These are phyloP conservation scores for Lepeophtheirus nordmannii DNA, from an alignment of 2,888 invertebrate species.

Conservation along the genomic window DNA sequence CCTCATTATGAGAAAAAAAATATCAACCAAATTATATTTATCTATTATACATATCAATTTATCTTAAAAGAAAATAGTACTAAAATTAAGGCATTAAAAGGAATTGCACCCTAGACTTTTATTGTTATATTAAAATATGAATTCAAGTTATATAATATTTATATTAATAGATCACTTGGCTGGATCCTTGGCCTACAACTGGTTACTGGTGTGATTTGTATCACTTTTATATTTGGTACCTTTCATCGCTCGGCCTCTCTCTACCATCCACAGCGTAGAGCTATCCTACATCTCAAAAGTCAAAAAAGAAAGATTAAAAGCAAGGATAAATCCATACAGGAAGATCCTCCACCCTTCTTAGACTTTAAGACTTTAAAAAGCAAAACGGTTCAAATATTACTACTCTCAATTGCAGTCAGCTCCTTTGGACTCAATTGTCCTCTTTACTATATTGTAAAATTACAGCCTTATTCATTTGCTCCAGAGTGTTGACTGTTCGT, in stretches of 20 bases:
- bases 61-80: too few relatives aligned
- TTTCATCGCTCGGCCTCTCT: conserved; percentile 74
- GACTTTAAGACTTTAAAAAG: conserved; percentile 68
- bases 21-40: too few relatives aligned
- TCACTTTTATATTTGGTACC: conserved; percentile 67
- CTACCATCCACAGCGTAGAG: conserved; percentile 70
- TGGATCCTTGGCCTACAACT: conserved; percentile 71
- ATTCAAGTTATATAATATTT: too few relatives aligned
- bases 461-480: neutral
- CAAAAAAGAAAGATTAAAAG: conserved; percentile 58
- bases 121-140: too few relatives aligned
- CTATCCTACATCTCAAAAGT: conserved; percentile 71
- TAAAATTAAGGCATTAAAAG: too few relatives aligned
- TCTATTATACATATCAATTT: too few relatives aligned
- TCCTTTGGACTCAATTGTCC: conserved; percentile 73
- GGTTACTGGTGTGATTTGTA: conserved; percentile 63
- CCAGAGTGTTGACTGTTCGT: neutral
- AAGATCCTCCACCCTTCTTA: conserved; percentile 65
- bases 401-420: conserved; percentile 59
- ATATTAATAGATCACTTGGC: conserved; percentile 47
- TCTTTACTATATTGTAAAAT: conserved; percentile 53
- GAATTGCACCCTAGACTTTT: too few relatives aligned
- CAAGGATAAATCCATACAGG: conserved; percentile 45
- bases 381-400: conserved; percentile 62
- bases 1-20: too few relatives aligned